Percentiles rank a stretch among this genome's conserved stretches.
Evolutionary conservation across 2,888 invertebrate genomes (phyloP).

Genomic region (Macroteleia sp.): DNA sequence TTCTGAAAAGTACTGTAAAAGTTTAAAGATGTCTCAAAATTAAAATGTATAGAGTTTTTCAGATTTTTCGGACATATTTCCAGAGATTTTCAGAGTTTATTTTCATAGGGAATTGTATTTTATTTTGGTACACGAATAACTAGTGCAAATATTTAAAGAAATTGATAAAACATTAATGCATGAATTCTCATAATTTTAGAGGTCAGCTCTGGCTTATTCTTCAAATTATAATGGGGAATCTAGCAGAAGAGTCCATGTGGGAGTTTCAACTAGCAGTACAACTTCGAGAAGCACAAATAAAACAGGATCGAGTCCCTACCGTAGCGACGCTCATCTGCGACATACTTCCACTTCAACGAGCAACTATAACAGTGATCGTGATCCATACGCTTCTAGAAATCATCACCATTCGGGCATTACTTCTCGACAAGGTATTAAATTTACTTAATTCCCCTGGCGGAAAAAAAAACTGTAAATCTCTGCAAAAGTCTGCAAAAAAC

Average conservation of each 20-base stretch:
- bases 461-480: no score
- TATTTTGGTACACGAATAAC: no score
- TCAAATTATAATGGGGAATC: conserved; percentile 91
- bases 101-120: no score
- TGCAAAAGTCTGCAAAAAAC: no score
- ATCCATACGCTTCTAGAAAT: conserved; percentile 80
- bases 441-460: no score
- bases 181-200: conserved; percentile 81
- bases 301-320: conserved; percentile 96
- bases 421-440: conserved; percentile 73
- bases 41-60: no score
- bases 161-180: no score
- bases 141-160: no score
- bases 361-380: conserved; percentile 88
- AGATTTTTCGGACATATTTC: no score
- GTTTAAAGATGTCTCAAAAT: no score
- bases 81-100: no score
- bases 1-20: no score
- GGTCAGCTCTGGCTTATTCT: conserved; percentile 93
- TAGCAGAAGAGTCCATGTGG: conserved; percentile 89
- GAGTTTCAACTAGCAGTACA: conserved; percentile 97
- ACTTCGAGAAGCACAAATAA: conserved; percentile 97
- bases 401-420: conserved; percentile 76
- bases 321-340: conserved; percentile 92
- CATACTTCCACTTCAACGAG: conserved; percentile 94